These are phyloP conservation scores for Ferdinandea cuprea DNA, from an alignment of 2,888 invertebrate genomes.

Conservation along the genomic window DNA sequence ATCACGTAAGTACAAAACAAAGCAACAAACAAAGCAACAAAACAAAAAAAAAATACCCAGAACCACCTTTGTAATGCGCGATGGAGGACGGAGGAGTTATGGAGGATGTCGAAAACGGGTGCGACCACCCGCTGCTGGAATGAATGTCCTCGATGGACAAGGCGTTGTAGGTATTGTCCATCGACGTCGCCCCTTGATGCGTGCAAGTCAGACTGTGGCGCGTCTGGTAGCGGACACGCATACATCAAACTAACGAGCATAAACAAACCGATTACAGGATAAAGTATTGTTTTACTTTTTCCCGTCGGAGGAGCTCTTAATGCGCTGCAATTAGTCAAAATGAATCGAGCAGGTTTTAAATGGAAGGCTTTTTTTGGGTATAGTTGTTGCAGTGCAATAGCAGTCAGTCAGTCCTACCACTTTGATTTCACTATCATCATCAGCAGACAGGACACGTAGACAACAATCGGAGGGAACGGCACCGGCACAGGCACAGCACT, in stretches of 20 bases:
- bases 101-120: conserved; percentile 59
- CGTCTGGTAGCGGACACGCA: conserved; percentile 69
- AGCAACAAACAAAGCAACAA: conserved; percentile 29
- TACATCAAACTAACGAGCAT: conserved; percentile 72
- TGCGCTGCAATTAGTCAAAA: conserved; percentile 70
- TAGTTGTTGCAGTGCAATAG: neutral
- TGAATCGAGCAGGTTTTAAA: conserved; percentile 6
- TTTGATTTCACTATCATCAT: neutral
- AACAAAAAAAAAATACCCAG: conserved; percentile 34
- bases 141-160: neutral
- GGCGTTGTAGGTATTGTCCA: conserved; percentile 17
- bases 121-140: conserved; percentile 72
- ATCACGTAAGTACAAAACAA: conserved; percentile 45
- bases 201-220: conserved; percentile 58
- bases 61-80: conserved; percentile 34
- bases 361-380: neutral
- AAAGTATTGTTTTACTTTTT: conserved; percentile 62
- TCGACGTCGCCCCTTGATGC: conserved; percentile 37
- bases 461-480: neutral
- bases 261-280: conserved; percentile 70
- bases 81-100: conserved; percentile 1
- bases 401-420: neutral
- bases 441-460: no score
- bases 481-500: neutral
- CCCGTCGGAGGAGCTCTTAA: conserved; percentile 49